These are phyloP conservation scores for Hydrophis major DNA, from an alignment of 2,797 vertebrate genomes.

Conservation along the genomic window DNA sequence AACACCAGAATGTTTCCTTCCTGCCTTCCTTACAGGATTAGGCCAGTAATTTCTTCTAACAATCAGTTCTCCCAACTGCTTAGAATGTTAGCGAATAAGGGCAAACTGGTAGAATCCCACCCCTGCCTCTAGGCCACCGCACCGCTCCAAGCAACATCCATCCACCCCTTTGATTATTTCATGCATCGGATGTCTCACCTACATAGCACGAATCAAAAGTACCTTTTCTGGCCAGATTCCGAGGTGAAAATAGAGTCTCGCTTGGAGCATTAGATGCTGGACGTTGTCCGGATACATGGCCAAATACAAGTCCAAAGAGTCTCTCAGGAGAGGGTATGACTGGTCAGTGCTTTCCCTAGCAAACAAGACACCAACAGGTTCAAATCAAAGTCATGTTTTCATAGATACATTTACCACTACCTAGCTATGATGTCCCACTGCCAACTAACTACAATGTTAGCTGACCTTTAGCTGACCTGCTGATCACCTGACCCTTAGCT, in stretches of 20 bases:
- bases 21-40: no score
- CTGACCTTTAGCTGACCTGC: background rate
- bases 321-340: slow-evolving; percentile 93
- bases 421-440: background rate
- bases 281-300: slow-evolving; percentile 97
- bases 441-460: background rate
- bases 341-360: slow-evolving; percentile 93
- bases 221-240: slow-evolving; percentile 99
- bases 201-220: slow-evolving; percentile 6
- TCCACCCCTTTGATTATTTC: background rate
- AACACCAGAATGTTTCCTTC: no score
- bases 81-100: no score
- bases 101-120: no score
- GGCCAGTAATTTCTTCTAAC: no score
- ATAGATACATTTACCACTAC: background rate
- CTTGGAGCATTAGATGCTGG: slow-evolving; percentile 94
- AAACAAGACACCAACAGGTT: slow-evolving; percentile 32
- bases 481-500: background rate
- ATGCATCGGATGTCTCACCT: background rate
- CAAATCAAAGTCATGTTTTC: slow-evolving; percentile 25
- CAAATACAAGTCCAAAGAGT: slow-evolving; percentile 96
- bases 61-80: no score
- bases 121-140: no score
- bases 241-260: slow-evolving; percentile 95
- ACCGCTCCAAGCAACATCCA: background rate